A percentile compares a stretch with the other conserved stretches of the same genome.
Evolutionary conservation across 2,797 vertebrate genomes (phyloP).

Genomic region (Danio aesculapii): DNA sequence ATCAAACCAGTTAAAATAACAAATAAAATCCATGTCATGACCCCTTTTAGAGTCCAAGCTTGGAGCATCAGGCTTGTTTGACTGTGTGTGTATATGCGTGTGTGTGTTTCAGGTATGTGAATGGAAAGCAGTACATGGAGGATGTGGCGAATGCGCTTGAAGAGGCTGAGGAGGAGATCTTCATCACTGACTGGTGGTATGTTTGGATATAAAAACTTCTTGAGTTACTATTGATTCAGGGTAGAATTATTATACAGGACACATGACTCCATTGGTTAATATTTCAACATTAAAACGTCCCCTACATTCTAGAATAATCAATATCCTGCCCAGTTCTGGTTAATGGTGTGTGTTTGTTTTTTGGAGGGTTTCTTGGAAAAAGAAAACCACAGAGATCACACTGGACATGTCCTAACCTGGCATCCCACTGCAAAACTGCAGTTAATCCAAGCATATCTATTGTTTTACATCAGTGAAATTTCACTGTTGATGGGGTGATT

Average conservation of each 20-base stretch:
- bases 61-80: constrained; percentile 3
- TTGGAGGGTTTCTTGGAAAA: not conserved
- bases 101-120: constrained; percentile 89
- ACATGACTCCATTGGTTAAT: not conserved
- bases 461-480: not conserved
- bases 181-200: constrained; percentile 98
- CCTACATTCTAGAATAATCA: not conserved
- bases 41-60: not conserved
- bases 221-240: constrained; percentile 5
- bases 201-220: constrained; percentile 64
- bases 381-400: not conserved
- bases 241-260: not conserved
- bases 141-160: constrained; percentile 94
- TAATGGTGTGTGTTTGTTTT: not conserved
- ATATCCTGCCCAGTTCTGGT: not conserved
- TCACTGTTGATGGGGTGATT: not conserved
- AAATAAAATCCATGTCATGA: no score
- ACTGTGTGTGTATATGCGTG: not conserved
- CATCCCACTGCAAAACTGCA: not conserved
- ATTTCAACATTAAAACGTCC: not conserved
- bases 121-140: constrained; percentile 92
- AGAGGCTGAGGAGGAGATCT: constrained; percentile 94
- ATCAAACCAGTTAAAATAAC: no score
- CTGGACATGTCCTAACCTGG: not conserved
- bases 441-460: not conserved